Percentiles rank a stretch among this genome's conserved stretches.
Evolutionary conservation across 2,113 vertebrate species (phyloP).

Genomic region (Argyrosomus japonicus): DNA sequence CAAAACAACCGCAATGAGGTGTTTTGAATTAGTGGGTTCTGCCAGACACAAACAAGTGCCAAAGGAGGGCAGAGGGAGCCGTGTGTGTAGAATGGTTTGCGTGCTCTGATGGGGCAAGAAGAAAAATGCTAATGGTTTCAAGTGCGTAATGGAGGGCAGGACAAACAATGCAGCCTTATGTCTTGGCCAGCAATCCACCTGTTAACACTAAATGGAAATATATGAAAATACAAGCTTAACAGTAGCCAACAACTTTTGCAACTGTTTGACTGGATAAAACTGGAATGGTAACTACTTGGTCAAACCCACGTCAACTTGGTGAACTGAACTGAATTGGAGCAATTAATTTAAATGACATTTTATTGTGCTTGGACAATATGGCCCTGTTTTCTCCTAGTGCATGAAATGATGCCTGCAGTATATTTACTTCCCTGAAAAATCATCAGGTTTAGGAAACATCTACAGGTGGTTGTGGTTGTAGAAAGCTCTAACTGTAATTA

Average conservation of each 20-base stretch:
- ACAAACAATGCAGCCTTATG: conserved; percentile 48
- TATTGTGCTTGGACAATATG: no score
- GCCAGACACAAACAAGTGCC: conserved; percentile 40
- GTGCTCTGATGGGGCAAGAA: conserved; percentile 15
- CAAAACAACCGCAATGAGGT: conserved; percentile 30
- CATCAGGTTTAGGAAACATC: no score
- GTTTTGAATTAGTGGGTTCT: conserved; percentile 26
- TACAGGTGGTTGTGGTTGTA: no score
- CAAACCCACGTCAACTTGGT: background rate
- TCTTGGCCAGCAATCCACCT: conserved; percentile 18
- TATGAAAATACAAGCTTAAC: conserved; percentile 4
- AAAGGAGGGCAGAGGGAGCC: conserved; percentile 9
- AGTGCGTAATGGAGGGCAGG: conserved; percentile 40
- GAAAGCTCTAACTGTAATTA: no score
- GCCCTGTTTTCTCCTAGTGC: no score
- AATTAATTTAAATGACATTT: no score
- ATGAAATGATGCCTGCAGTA: no score
- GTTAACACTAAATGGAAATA: conserved; percentile 28
- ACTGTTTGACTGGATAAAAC: conserved; percentile 17
- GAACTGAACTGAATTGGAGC: no score
- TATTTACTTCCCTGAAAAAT: no score
- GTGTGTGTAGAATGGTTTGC: background rate
- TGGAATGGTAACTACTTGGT: background rate
- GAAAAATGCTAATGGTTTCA: conserved; percentile 38
- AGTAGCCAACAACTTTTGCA: background rate